Evolutionary conservation across 2,113 vertebrate species (phyloP), one percentile per base, ranked within the genome.

Genomic region (Xyrauchen texanus): DNA sequence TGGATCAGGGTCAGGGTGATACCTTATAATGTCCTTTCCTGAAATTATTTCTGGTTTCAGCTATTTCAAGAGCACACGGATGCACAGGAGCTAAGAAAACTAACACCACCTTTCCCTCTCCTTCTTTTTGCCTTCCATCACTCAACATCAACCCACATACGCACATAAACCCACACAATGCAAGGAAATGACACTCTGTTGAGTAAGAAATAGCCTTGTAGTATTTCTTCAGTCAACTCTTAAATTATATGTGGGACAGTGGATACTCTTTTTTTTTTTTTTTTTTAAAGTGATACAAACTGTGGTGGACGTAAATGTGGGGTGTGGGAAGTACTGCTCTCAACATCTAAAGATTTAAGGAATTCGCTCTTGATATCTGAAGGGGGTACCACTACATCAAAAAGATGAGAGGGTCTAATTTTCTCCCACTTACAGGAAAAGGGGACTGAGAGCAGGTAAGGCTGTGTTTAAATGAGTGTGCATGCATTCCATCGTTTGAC

Each of bases 81-180:
- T 78, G 51, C 64, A 78, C 77, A 82, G 53, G 62, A 78, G 75
- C 79, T 75, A 70, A 80, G 69, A 75, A 46, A 61, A 63, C 70
- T 5, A 74, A 46, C 75, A 67, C 78, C 70, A 79, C 72, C 78
- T 83, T 79, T 81, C 78, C 68, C 78, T 70, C 69, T 80, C 47
- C 66, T 70, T 66, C 58, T 62, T 66, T 81, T 34, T n/a, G 16
- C 73, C 42, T 34, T 58, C 73, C 65, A 68, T 44, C 53, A 62
- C 75, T 52, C 71, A 82, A 67, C 16, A 64, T 49, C 73, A 77
- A 85, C 55, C 60, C 42, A 64, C 73, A 76, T 13, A 11, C 49
- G 74, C 15, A 61, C 47, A 72, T 55, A 12, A 16, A 16, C 68
- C 73, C 68, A 78, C 63, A 86, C 86, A 86, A 86, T 88, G 66